A percentile compares a stretch with the other conserved stretches of the same genome.
Conservation (phyloP, 2,888 invertebrate genomes). For the Habroteleia sp. region DNA sequence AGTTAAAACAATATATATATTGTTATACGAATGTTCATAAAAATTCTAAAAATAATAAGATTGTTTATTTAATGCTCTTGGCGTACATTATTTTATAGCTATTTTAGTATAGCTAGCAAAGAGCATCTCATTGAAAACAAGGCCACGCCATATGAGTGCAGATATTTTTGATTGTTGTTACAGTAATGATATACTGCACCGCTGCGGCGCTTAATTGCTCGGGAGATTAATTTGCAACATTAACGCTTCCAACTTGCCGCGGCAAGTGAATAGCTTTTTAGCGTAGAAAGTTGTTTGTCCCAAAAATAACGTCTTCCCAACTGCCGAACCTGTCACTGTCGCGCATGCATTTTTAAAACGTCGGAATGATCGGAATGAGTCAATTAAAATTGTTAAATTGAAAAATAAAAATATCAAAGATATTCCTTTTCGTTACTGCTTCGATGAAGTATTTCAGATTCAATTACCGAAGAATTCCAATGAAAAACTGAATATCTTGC, state of each 20-base stretch:
- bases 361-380: slow-evolving; percentile 5
- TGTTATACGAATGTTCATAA: too few relatives aligned
- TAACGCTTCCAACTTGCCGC: slow-evolving; percentile 26
- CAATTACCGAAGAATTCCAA: too few relatives aligned
- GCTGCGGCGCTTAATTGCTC: slow-evolving; percentile 25
- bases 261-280: slow-evolving; percentile 44
- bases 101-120: slow-evolving; percentile 9
- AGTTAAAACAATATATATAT: too few relatives aligned
- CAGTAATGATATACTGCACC: slow-evolving; percentile 39
- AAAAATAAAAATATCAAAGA: too few relatives aligned
- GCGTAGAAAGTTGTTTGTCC: slow-evolving; percentile 34
- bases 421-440: too few relatives aligned
- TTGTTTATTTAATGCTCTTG: too few relatives aligned
- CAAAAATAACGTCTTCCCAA: slow-evolving; percentile 36
- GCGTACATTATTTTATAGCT: too few relatives aligned
- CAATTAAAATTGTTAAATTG: slow-evolving; percentile 26
- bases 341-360: slow-evolving; percentile 6
- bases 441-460: too few relatives aligned
- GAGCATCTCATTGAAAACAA: slow-evolving; percentile 16
- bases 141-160: slow-evolving; percentile 33
- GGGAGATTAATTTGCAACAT: slow-evolving; percentile 35
- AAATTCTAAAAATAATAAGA: too few relatives aligned
- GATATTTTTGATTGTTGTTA: slow-evolving; percentile 51
- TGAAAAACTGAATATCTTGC: too few relatives aligned
- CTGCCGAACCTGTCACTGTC: slow-evolving; percentile 22